Conservation (phyloP, 2,888 invertebrate genomes). For the Carterocephalus palaemon region DNA sequence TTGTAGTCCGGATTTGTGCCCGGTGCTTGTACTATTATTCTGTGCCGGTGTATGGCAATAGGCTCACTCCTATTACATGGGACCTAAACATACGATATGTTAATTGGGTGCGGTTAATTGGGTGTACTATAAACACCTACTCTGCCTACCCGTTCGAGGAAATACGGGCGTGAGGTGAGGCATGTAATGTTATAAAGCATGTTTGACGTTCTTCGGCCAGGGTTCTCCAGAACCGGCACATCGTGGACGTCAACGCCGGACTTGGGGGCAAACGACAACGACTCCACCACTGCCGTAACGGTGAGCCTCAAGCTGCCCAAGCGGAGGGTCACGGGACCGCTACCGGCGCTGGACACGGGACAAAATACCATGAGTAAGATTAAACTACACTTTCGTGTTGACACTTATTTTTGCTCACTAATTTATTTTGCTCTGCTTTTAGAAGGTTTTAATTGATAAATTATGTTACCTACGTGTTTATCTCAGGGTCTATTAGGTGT, state of each 20-base stretch:
- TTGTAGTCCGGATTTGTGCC: no score
- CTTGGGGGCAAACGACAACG: conserved; percentile 81
- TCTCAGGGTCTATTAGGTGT: no score
- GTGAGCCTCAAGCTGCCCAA: conserved; percentile 84
- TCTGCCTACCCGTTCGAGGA: no score
- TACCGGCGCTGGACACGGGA: conserved; percentile 77
- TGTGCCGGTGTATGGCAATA: no score
- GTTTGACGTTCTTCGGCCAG: conserved; percentile 40
- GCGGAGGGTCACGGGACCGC: conserved; percentile 80
- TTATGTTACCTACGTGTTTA: no score
- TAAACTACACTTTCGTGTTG: conserved; percentile 10
- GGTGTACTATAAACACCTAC: no score
- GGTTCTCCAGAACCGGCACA: conserved; percentile 68
- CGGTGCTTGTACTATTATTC: no score
- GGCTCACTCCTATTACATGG: neutral
- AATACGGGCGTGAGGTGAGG: no score
- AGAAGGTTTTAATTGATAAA: no score
- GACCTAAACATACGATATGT: neutral
- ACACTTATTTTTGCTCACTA: conserved; percentile 3
- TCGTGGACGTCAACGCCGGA: conserved; percentile 93
- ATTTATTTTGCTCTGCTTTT: no score
- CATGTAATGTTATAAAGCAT: no score
- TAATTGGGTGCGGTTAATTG: neutral
- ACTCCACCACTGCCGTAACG: conserved; percentile 82
- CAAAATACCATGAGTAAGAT: conserved; percentile 37